Conservation (phyloP, 2,888 invertebrate species). For the Drosophila nr. medialis region DNA sequence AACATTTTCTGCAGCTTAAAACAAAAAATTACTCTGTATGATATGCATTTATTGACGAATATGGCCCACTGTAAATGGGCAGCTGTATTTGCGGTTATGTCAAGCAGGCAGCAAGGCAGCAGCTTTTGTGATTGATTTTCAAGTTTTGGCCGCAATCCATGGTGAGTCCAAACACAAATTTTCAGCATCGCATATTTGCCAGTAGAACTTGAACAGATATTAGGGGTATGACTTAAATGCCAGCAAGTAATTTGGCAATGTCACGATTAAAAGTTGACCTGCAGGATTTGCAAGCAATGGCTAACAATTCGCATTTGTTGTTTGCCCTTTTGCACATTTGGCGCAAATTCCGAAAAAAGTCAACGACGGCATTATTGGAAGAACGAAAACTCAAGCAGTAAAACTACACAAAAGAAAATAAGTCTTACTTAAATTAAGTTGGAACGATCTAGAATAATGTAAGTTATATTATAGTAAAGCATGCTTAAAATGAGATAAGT, state of each 20-base stretch:
- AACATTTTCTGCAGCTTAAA: no score
- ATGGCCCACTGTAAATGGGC: neutral
- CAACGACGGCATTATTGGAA: slow-evolving; percentile 31
- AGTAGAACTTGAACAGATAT: slow-evolving; percentile 72
- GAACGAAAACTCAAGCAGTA: neutral
- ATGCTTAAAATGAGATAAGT: neutral
- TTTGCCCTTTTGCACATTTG: slow-evolving; percentile 44
- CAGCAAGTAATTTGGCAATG: slow-evolving; percentile 56
- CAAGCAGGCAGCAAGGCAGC: neutral
- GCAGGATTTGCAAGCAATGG: slow-evolving; percentile 38
- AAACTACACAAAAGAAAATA: neutral
- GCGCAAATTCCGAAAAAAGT: slow-evolving; percentile 50
- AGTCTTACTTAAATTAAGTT: neutral
- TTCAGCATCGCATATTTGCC: slow-evolving; percentile 36
- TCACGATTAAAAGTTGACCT: slow-evolving; percentile 10
- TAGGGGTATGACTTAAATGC: slow-evolving; percentile 67
- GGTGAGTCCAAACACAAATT: neutral
- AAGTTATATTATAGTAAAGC: neutral
- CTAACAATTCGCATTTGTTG: slow-evolving; percentile 41
- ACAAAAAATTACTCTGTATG: no score
- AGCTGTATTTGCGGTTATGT: neutral
- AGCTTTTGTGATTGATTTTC: slow-evolving; percentile 55
- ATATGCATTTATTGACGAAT: neutral
- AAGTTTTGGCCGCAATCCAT: slow-evolving; percentile 17
- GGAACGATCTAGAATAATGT: no score